Evolutionary conservation across 2,797 vertebrate genomes (phyloP), one percentile per base, ranked within the genome.

Genomic region (Takifugu rubripes): DNA sequence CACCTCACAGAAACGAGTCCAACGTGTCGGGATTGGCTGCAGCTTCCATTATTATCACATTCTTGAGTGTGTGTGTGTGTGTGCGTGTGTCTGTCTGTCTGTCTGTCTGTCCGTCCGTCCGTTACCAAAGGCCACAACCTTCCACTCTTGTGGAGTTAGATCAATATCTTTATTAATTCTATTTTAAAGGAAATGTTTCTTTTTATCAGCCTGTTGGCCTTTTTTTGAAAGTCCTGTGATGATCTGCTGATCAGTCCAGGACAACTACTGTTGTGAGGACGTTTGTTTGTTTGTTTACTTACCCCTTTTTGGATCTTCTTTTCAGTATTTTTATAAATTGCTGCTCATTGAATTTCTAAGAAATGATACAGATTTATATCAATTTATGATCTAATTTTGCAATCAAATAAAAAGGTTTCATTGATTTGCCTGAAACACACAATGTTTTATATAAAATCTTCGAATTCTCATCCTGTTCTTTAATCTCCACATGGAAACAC

Each of bases 1-100:
- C 66, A 74, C 64, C 68, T 77, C 60, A 54, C 66, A 66, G 67
- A 49, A 52, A 49, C 49, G 58, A 70, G 63, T 73, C 69, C 69
- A 68, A 63, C 64, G 59, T 76, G 79, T 82, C 84, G 29, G 67
- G 72, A 78, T 76, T 84, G 81, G 84, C 70, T 14, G 51, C 40
- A 53, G 54, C 46, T 29, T 64, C 75, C 52, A 54, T 66, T 70
- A 68, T 79, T 75, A 81, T 79, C 74, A 75, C 76, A 78, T 71
- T 74, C 51, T 64, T 75, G 49, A 56, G 44, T 52, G 61, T 68
- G 62, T 25, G 21, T 16, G 43, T 85, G 77, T 57, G 47, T 75
- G 60, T 56, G 71, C 77, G 73, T 74, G 3, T 74, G 16, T 9
- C 1, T 7, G 44, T n/a, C 44, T 21, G 44, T 21, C 36, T 40